Evolutionary conservation across 2,888 invertebrate genomes (phyloP).

Genomic region (Epistrophella euchroma): DNA sequence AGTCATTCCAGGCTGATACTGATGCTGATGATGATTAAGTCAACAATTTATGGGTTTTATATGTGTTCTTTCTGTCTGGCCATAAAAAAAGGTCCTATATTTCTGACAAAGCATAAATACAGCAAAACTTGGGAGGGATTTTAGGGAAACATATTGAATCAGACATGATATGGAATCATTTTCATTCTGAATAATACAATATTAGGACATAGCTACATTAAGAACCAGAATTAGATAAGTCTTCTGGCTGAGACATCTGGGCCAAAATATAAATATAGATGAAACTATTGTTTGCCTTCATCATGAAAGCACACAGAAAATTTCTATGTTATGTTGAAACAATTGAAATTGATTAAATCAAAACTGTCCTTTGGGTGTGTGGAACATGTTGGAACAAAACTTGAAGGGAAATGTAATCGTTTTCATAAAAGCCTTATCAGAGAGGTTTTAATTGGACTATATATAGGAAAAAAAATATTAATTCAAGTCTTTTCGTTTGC

Average conservation of each 20-base stretch:
- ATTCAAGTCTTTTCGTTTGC: not conserved
- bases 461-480: not conserved
- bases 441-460: not conserved
- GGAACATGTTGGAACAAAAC: not conserved
- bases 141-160: constrained; percentile 24
- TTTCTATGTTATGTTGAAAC: not conserved
- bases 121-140: not conserved
- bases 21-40: constrained; percentile 46
- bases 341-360: constrained; percentile 24
- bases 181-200: not conserved
- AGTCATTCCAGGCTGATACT: constrained; percentile 42
- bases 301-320: not conserved
- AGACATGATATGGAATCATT: not conserved
- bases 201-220: not conserved
- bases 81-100: constrained; percentile 21
- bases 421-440: not conserved
- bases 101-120: not conserved
- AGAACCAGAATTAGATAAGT: not conserved
- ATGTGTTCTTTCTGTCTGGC: constrained; percentile 26
- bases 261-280: constrained; percentile 4
- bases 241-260: constrained; percentile 39
- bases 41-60: constrained; percentile 59
- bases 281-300: not conserved
- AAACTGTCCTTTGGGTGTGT: not conserved
- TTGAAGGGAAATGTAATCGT: not conserved